phyloP scores from a whole-genome alignment of 2,113 vertebrate genomes.

The Hypomesus transpacificus region DNA sequence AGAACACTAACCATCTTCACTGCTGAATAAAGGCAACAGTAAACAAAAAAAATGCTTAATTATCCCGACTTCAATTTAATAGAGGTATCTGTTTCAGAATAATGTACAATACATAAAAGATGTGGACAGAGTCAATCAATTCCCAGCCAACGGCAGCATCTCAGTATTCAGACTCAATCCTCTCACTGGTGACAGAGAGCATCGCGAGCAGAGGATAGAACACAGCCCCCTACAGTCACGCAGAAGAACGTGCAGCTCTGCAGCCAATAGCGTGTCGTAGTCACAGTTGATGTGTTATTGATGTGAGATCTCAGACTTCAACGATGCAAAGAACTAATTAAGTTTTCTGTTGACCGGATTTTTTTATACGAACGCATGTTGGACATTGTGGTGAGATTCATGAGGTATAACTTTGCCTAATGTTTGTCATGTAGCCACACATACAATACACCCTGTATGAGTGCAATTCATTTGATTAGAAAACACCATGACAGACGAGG shows the following conservation, averaged over 20 bases:
- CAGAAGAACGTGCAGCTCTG: no score
- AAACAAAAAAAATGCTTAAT: neutral
- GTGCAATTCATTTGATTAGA: no score
- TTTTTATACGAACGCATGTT: neutral
- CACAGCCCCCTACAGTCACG: no score
- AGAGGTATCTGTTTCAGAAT: neutral
- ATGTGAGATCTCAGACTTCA: no score
- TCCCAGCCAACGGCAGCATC: neutral
- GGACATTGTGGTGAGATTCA: neutral
- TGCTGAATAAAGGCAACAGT: neutral
- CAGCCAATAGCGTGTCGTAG: neutral
- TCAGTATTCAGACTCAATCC: neutral
- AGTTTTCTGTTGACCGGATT: no score
- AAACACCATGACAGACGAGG: neutral
- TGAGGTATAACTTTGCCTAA: neutral
- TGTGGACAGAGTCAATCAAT: neutral
- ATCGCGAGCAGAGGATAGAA: neutral
- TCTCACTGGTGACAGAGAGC: neutral
- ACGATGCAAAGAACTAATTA: no score
- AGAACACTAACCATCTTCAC: conserved; percentile 31
- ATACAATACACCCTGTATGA: no score
- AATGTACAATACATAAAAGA: neutral
- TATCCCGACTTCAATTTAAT: neutral
- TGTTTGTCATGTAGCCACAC: neutral
- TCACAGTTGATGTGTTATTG: neutral